phyloP scores from a whole-genome alignment of 2,888 invertebrate genomes.

The Ectemnius cavifrons region DNA sequence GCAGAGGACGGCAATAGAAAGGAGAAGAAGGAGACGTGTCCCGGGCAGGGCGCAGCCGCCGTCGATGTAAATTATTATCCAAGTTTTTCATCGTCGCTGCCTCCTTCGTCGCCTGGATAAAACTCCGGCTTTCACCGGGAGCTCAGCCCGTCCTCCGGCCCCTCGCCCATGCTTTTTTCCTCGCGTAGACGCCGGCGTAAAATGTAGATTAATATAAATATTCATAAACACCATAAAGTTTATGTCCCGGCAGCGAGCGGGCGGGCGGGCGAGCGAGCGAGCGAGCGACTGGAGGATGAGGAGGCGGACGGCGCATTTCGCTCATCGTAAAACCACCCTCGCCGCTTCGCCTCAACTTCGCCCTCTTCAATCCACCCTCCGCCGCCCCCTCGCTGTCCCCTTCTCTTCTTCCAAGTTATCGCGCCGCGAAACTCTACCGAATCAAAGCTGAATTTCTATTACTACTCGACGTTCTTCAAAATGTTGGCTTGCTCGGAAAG shows the following conservation, averaged over 20 bases:
- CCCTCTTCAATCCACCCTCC: conserved; percentile 34
- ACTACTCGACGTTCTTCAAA: no score
- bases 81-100: conserved; percentile 64
- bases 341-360: conserved; percentile 26
- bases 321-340: conserved; percentile 73
- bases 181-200: conserved; percentile 69
- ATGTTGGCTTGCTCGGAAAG: no score
- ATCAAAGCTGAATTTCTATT: no score
- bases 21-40: conserved; percentile 29
- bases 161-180: conserved; percentile 7
- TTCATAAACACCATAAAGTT: conserved; percentile 78
- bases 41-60: conserved; percentile 22
- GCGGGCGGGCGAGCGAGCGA: conserved; percentile 20
- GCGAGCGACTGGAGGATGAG: conserved; percentile 35
- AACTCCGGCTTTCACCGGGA: conserved; percentile 43
- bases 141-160: conserved; percentile 5
- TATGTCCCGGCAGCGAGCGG: conserved; percentile 68
- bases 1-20: neutral
- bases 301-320: conserved; percentile 63
- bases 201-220: conserved; percentile 78
- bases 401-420: neutral
- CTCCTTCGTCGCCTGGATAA: conserved; percentile 57
- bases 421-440: no score
- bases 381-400: neutral
- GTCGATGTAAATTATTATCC: conserved; percentile 68